Percentiles rank a stretch among this genome's conserved stretches.
Evolutionary conservation across 2,797 vertebrate genomes (phyloP).

Genomic region (Tokudaia tokunoshimensis): DNA sequence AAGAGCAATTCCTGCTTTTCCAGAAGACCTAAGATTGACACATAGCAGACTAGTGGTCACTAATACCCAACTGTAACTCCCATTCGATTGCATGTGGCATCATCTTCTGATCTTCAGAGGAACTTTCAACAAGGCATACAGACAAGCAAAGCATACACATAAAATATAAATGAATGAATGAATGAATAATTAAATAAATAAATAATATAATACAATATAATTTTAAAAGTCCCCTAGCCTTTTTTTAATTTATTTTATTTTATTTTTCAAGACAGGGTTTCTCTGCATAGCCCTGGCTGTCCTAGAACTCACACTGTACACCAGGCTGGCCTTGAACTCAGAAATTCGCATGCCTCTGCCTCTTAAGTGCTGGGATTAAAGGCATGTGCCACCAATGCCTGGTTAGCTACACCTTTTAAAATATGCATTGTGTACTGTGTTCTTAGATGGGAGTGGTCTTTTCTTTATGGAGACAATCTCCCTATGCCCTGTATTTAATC

Average conservation of each 20-base stretch:
- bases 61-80: neutral
- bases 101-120: neutral
- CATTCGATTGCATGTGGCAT: no score
- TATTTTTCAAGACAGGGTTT: no score
- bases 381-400: no score
- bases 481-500: neutral
- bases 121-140: neutral
- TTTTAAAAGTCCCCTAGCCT: neutral
- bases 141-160: no score
- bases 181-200: neutral
- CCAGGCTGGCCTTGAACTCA: no score
- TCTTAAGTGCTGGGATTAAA: no score
- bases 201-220: no score
- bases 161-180: neutral
- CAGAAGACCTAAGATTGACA: neutral
- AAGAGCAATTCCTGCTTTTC: neutral
- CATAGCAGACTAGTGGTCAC: neutral
- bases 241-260: no score
- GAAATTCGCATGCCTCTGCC: no score
- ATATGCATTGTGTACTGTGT: accelerated
- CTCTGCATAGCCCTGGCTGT: no score
- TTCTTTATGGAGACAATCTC: neutral
- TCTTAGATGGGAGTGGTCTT: neutral
- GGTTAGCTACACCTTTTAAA: neutral
- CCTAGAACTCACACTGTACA: no score